phyloP scores from a whole-genome alignment of 2,113 vertebrate genomes.

The Corythoichthys intestinalis region DNA sequence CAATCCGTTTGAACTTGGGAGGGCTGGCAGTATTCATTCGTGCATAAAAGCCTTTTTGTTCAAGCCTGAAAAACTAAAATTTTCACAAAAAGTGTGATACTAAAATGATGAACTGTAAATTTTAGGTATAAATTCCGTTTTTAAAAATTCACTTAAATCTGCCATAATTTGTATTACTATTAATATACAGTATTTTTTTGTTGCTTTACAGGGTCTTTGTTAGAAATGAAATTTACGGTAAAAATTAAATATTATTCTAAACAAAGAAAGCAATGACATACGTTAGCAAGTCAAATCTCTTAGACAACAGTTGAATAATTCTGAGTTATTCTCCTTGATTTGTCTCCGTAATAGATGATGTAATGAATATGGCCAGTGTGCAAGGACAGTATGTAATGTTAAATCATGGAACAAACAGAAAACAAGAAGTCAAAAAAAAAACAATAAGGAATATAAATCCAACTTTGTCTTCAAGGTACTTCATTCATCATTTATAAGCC shows the following conservation, averaged over 20 bases:
- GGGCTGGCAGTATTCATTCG: too few species aligned
- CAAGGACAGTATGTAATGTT: constrained; percentile 43
- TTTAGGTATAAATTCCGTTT: too few species aligned
- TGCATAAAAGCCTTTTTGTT: too few species aligned
- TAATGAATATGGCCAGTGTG: constrained; percentile 20
- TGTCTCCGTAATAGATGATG: constrained; percentile 17
- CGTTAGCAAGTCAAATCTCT: constrained; percentile 22
- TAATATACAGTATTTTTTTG: too few species aligned
- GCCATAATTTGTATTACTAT: too few species aligned
- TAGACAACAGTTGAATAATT: constrained; percentile 19
- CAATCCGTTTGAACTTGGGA: too few species aligned
- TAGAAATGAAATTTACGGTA: constrained; percentile 18
- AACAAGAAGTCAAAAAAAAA: constrained; percentile 20
- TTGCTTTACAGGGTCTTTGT: too few species aligned
- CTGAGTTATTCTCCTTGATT: constrained; percentile 2
- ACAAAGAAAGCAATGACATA: constrained; percentile 21
- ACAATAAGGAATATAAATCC: constrained; percentile 10
- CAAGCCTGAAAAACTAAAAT: too few species aligned
- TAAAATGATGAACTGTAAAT: too few species aligned
- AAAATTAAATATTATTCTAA: constrained; percentile 43
- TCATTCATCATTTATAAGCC: too few species aligned
- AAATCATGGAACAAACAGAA: constrained; percentile 12
- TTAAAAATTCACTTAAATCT: too few species aligned
- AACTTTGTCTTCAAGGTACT: neutral
- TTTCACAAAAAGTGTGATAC: too few species aligned